Percentiles rank a stretch among this genome's conserved stretches.
Conservation (phyloP, 1,140 invertebrate species). For the Cyphomyrmex costatus region DNA sequence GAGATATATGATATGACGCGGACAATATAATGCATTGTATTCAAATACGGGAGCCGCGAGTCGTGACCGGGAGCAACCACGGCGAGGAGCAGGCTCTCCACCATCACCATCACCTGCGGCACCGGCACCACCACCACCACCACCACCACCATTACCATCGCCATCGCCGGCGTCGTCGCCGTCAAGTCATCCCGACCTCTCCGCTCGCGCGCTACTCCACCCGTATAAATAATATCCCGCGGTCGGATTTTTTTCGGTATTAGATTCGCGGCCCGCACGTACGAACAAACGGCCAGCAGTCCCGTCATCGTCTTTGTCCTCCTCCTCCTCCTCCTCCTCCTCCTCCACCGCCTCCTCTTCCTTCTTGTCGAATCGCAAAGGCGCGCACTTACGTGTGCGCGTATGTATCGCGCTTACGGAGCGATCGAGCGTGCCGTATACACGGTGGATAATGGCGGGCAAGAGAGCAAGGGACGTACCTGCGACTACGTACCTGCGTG, state of each 20-base stretch:
- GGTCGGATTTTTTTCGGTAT: constrained; percentile 71
- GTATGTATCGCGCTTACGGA: constrained; percentile 39
- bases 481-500: constrained; percentile 75
- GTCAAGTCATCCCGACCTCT: constrained; percentile 45
- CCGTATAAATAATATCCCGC: constrained; percentile 80
- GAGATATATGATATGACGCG: constrained; percentile 87
- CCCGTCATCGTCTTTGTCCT: constrained; percentile 2
- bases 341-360: neutral
- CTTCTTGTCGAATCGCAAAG: constrained; percentile 60
- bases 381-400: constrained; percentile 60
- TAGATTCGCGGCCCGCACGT: constrained; percentile 58
- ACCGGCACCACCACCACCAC: constrained; percentile 50
- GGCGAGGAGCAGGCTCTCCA: constrained; percentile 55
- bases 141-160: constrained; percentile 27
- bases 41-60: constrained; percentile 86
- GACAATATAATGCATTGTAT: constrained; percentile 88
- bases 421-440: constrained; percentile 55
- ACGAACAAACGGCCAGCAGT: neutral
- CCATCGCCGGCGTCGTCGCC: constrained; percentile 40
- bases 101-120: constrained; percentile 43
- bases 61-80: constrained; percentile 85
- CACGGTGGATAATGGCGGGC: constrained; percentile 4
- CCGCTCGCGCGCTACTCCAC: constrained; percentile 25
- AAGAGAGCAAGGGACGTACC: neutral
- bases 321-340: neutral